Evolutionary conservation across 2,888 invertebrate species (phyloP).

Genomic region (Gortyna flavago): DNA sequence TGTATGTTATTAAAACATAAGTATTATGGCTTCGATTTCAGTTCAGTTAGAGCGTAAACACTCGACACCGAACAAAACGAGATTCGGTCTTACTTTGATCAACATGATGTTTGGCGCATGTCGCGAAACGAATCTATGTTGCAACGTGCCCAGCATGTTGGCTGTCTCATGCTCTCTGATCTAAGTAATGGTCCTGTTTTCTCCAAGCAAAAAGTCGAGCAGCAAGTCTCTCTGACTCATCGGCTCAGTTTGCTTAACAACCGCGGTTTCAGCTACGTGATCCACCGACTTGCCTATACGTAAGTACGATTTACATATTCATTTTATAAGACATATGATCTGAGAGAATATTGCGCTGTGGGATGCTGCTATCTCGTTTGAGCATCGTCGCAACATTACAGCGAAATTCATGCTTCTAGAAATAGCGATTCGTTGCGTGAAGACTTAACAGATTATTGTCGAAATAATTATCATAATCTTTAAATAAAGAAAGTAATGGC

Average conservation of each 20-base stretch:
- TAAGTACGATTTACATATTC: conserved; percentile 63
- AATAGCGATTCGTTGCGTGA: conserved; percentile 40
- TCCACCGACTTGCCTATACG: conserved; percentile 64
- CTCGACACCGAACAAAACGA: conserved; percentile 30
- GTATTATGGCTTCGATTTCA: conserved; percentile 40
- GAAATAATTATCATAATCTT: conserved; percentile 51
- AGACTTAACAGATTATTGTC: conserved; percentile 38
- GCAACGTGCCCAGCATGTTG: conserved; percentile 58
- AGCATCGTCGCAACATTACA: conserved; percentile 51
- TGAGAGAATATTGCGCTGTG: conserved; percentile 56
- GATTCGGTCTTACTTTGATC: conserved; percentile 45
- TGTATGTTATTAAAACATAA: conserved; percentile 44
- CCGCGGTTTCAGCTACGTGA: conserved; percentile 66
- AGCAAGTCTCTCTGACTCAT: conserved; percentile 75
- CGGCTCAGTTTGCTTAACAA: conserved; percentile 66
- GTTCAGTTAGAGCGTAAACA: conserved; percentile 40
- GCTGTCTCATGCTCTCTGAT: conserved; percentile 57
- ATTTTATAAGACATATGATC: conserved; percentile 60
- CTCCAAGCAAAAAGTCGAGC: conserved; percentile 71
- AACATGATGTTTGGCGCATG: conserved; percentile 55
- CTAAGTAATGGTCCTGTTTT: conserved; percentile 68
- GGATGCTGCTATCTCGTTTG: conserved; percentile 51
- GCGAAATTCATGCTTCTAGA: conserved; percentile 47
- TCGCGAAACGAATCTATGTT: conserved; percentile 58
- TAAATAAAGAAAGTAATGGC: conserved; percentile 52